Conservation (phyloP, 1,140 invertebrate species). For the Aphaenogaster rudis region DNA sequence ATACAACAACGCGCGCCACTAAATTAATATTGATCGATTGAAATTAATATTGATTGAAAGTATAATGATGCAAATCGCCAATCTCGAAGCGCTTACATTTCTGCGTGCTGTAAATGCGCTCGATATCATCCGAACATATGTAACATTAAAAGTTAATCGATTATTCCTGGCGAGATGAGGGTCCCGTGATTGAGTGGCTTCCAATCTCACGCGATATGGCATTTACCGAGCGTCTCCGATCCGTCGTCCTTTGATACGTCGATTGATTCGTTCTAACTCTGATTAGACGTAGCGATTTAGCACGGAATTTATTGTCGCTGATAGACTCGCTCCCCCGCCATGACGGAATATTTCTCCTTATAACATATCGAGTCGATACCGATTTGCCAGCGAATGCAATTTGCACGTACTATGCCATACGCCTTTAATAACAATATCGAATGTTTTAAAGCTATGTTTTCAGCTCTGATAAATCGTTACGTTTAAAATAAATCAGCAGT, state of each 20-base stretch:
- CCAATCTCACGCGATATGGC: constrained; percentile 57
- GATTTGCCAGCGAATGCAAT: constrained; percentile 24
- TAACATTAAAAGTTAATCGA: constrained; percentile 61
- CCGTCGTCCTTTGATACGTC: constrained; percentile 52
- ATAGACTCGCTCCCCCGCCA: constrained; percentile 33
- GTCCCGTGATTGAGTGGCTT: constrained; percentile 37
- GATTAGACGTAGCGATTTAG: constrained; percentile 59
- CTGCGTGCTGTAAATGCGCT: constrained; percentile 37
- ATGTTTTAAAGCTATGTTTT: neutral
- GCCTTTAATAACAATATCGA: constrained; percentile 22
- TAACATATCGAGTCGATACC: constrained; percentile 30
- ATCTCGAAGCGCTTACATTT: constrained; percentile 39
- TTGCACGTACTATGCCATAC: constrained; percentile 35
- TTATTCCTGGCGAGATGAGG: constrained; percentile 55
- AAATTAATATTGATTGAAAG: constrained; percentile 41
- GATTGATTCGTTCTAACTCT: constrained; percentile 57
- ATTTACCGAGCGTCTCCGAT: constrained; percentile 48
- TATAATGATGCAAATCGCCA: constrained; percentile 53
- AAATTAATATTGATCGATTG: constrained; percentile 44
- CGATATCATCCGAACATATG: constrained; percentile 49
- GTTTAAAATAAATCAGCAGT: neutral
- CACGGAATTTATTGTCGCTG: constrained; percentile 56
- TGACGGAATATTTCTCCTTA: constrained; percentile 48
- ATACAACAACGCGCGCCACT: neutral
- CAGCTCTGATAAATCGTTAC: neutral